Conservation (phyloP, 2,113 vertebrate species). For the Ptychochromis oligacanthus region DNA sequence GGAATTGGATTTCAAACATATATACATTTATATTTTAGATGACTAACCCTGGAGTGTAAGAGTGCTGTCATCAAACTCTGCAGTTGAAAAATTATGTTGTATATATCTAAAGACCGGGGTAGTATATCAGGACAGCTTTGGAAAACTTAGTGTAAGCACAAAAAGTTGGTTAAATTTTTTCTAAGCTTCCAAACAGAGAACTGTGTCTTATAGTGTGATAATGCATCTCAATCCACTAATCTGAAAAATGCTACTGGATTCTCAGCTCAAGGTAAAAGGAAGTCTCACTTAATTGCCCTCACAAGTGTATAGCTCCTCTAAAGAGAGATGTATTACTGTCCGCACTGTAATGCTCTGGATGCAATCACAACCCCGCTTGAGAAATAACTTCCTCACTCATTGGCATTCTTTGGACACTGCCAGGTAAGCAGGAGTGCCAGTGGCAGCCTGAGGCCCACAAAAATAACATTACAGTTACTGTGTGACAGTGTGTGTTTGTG, state of each 20-base stretch:
- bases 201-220: not conserved
- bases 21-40: not conserved
- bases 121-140: not conserved
- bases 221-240: not conserved
- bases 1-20: not conserved
- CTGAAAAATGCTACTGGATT: not conserved
- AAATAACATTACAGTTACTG: slow-evolving; percentile 69
- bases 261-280: not conserved
- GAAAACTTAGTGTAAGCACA: not conserved
- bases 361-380: not conserved
- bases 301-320: not conserved
- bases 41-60: not conserved
- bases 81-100: not conserved
- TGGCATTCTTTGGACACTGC: slow-evolving; percentile 26
- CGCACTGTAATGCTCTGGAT: not conserved
- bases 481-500: slow-evolving; percentile 25
- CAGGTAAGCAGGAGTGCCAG: slow-evolving; percentile 44
- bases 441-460: slow-evolving; percentile 45
- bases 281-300: not conserved
- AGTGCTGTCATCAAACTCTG: not conserved
- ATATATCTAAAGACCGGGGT: too few relatives aligned
- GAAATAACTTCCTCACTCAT: slow-evolving; percentile 35
- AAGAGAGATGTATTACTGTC: not conserved
- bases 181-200: not conserved
- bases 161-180: not conserved